Base-by-base conservation (phyloP, 1,140 invertebrate genomes). In the Agrypnia vestita region DNA sequence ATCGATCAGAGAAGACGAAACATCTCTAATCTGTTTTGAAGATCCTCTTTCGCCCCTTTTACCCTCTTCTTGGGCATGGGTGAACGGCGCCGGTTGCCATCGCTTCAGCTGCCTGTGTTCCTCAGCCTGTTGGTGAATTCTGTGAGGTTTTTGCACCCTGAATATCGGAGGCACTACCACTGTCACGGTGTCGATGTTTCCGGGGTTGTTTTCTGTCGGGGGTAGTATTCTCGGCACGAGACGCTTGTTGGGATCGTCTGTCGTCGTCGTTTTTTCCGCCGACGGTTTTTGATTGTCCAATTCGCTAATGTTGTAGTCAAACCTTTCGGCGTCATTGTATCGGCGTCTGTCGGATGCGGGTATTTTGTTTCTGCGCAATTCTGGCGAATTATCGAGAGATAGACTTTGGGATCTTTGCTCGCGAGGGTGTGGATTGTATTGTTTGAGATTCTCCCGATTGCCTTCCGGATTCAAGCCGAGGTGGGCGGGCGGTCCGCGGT, bases 91-190 rank as follows among this genome's bases (percentile, higher is more conserved):
- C 8, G 82, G 82, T 35, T 47, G 17, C 79, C 78, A 80, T 11
- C 44, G 10, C n/a, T 53, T 61, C 12, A 83, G 53, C n/a, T 76
- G 72, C 25, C 73, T 79, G 49, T 69, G 13, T 53, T 67, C 55
- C 71, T 83, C 78, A 43, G 55, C 61, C 9, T 62, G 76, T 47
- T 80, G 82, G 71, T 83, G 82, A 17, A 83, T 76, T 51, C 80
- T 79, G 51, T 86, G 87, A 13, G 89, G 89, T 15, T 85, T 87
- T 76, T 87, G 87, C 43, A 87, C 88, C 84, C 85, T 86, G 73
- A 89, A 88, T 69, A 90, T 89, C 0, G 89, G 88, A 0, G 89
- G 89, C 21, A 90, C 87, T 44, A 88, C 81, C 13, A 90, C 89
- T 9, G 89, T 89, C 0, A 90, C 85, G 1, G 89, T 90, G 67